phyloP scores from a whole-genome alignment of 1,140 invertebrate species.

The Ceratina australensis region DNA sequence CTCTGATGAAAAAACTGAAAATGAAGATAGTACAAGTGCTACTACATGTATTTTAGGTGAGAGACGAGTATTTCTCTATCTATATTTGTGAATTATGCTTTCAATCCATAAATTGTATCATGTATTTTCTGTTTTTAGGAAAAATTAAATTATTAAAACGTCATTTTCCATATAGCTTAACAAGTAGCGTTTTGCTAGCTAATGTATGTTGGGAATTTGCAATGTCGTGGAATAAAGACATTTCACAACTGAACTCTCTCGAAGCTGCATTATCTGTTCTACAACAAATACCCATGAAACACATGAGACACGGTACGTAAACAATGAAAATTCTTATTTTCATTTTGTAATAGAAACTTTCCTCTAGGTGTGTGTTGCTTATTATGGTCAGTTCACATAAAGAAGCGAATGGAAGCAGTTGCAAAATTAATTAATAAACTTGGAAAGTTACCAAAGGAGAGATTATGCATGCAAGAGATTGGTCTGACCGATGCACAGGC shows the following conservation, averaged over 20 bases:
- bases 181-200: conserved; percentile 87
- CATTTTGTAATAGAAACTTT: not conserved
- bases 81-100: not conserved
- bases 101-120: not conserved
- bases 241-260: conserved; percentile 84
- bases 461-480: conserved; percentile 87
- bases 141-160: conserved; percentile 80
- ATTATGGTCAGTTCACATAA: conserved; percentile 92
- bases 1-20: conserved; percentile 67
- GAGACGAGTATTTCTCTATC: not conserved
- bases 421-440: conserved; percentile 92
- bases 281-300: conserved; percentile 81
- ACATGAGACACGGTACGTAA: conserved; percentile 83
- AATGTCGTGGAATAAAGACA: conserved; percentile 90
- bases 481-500: conserved; percentile 86
- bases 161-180: conserved; percentile 92
- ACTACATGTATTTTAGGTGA: conserved; percentile 66
- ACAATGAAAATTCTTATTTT: conserved; percentile 3
- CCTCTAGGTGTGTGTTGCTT: conserved; percentile 86
- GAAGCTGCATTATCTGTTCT: conserved; percentile 81
- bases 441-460: conserved; percentile 92
- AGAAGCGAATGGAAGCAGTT: conserved; percentile 86
- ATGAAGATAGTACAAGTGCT: conserved; percentile 60
- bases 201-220: conserved; percentile 96
- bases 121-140: conserved; percentile 56